Evolutionary conservation across 1,140 invertebrate species (phyloP), one percentile per base, ranked within the genome.

Genomic region (Schmidtea mediterranea): DNA sequence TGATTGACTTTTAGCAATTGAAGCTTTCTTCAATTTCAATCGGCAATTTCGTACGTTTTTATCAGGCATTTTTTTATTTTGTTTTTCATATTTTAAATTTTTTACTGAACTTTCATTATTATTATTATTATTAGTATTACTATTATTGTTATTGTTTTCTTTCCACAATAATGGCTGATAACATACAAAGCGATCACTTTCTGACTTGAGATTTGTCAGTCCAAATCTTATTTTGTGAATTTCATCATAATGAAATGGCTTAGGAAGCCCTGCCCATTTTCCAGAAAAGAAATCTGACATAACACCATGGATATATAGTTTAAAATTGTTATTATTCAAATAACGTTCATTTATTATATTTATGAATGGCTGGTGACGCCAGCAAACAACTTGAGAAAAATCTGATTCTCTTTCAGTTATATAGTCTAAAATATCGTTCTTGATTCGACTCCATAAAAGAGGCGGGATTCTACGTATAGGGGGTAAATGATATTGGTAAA

Each of bases 221-320:
- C 53, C 57, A 58, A 68, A 78, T 59, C 81, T 72, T 58, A 84
- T 79, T 38, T 80, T 70, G 59, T 95, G 87, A 49, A 89, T 84
- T 65, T 94, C 86, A 0, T 86, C 90, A 56, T 83, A 97, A 58
- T 87, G 84, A 58, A 92, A 97, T 0, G 74, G 87, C 57, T 95
- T 94, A 0, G 84, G 80, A 45, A 72, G 75, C 1, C 84, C 86
- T 13, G 52, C 82, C 81, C 81, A 89, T 51, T 82, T 86, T 2
- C 87, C 87, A 13, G 92, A 66, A 61, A 87, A 97, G 61, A 94
- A 97, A 68, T 97, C 89, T 1, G 89, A 84, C 52, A 92, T 89
- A 67, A 80, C 81, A 1, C 84, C 89, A 62, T 95, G 87, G 61
- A 94, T 90, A 60, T 87, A 89, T 59, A 77, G 79, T 0, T 82